These are phyloP conservation scores for Gerris lacustris DNA, from an alignment of 2,888 invertebrate genomes.

Conservation along the genomic window DNA sequence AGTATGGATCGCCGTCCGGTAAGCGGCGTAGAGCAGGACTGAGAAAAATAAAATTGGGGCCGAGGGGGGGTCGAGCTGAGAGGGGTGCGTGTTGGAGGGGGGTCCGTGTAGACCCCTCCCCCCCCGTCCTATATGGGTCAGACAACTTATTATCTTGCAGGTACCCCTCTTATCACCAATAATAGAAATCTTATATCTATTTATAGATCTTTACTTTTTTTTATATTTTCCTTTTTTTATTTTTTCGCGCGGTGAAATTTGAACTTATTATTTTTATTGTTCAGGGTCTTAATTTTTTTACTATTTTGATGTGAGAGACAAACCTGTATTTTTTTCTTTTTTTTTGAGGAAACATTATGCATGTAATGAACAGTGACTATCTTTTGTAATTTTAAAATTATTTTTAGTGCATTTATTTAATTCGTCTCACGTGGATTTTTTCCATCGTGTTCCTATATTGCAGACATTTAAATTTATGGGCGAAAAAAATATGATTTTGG, in stretches of 20 bases:
- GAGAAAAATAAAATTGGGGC: conserved; percentile 13
- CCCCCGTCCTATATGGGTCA: conserved; percentile 9
- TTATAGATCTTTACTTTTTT: not conserved
- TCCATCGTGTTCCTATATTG: no score
- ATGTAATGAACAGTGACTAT: no score
- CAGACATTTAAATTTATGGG: no score
- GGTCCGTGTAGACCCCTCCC: conserved; percentile 19
- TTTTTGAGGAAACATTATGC: no score
- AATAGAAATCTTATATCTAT: not conserved
- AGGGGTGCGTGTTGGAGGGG: conserved; percentile 15
- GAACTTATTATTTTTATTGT: not conserved
- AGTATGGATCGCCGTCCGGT: not conserved
- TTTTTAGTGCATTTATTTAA: no score
- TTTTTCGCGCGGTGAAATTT: conserved; percentile 1
- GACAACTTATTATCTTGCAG: conserved; percentile 13
- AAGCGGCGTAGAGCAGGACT: conserved; percentile 13
- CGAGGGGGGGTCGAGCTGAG: conserved; percentile 13
- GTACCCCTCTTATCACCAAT: conserved; percentile 3
- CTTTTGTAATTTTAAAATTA: no score
- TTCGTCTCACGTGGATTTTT: no score
- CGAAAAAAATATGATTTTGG: no score
- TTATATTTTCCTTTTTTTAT: not conserved
- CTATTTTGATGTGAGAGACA: no score
- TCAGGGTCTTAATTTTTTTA: no score
- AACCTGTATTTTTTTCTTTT: no score